Evolutionary conservation across 53 echinoderm and acorn worm species (phyloP).

Genomic region (Arbacia lixula): DNA sequence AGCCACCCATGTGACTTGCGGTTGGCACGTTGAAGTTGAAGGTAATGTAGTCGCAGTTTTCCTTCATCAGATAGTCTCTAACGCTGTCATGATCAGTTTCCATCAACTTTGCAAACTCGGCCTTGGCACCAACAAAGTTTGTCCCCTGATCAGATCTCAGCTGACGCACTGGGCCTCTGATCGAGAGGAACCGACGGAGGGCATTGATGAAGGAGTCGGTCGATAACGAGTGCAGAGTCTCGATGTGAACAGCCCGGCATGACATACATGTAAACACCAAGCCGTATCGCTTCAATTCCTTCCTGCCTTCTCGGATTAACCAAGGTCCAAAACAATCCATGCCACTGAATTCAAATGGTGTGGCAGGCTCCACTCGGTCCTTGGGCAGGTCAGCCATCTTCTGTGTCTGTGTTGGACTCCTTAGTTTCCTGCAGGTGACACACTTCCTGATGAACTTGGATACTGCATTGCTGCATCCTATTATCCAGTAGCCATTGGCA

Average conservation of each 20-base stretch:
- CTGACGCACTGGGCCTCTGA: conserved; percentile 67
- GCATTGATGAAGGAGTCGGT: conserved; percentile 74
- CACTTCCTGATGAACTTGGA: conserved; percentile 52
- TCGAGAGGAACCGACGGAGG: conserved; percentile 52
- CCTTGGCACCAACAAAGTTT: conserved; percentile 67
- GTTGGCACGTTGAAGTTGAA: conserved; percentile 58
- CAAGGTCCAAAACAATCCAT: conserved; percentile 78
- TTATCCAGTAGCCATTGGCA: conserved; percentile 40
- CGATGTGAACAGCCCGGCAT: conserved; percentile 74
- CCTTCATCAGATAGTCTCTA: conserved; percentile 29
- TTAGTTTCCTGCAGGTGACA: conserved; percentile 52
- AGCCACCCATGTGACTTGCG: conserved; percentile 57
- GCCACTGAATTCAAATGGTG: conserved; percentile 61
- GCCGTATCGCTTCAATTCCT: conserved; percentile 67
- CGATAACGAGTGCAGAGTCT: conserved; percentile 42
- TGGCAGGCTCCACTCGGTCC: conserved; percentile 51
- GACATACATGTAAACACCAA: conserved; percentile 73
- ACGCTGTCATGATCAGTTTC: conserved; percentile 59
- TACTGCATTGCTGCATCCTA: conserved; percentile 36
- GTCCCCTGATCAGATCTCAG: conserved; percentile 72
- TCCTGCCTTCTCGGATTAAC: conserved; percentile 63
- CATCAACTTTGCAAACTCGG: conserved; percentile 9
- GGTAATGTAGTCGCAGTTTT: conserved; percentile 51
- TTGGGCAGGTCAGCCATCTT: conserved; percentile 69
- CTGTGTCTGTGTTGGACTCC: conserved; percentile 40